A percentile compares a stretch with the other conserved stretches of the same genome.
These are phyloP conservation scores for Liasis olivaceus DNA, from an alignment of 2,797 vertebrate species.

Conservation along the genomic window DNA sequence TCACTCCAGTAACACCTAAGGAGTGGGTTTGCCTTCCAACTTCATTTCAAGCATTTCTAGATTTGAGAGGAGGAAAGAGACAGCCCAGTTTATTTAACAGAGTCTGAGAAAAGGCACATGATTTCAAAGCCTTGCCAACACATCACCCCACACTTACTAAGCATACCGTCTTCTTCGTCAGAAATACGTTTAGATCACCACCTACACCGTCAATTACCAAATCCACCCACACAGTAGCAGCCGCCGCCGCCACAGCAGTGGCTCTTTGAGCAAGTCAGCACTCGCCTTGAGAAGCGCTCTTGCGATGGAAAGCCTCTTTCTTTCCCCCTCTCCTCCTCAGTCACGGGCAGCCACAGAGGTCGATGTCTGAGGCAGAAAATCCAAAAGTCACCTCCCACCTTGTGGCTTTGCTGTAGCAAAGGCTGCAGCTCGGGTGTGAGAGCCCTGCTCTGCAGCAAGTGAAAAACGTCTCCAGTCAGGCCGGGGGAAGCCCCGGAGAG, in stretches of 20 bases:
- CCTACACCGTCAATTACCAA: not conserved
- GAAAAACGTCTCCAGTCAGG: too few relatives aligned
- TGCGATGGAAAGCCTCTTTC: not conserved
- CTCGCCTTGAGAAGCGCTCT: not conserved
- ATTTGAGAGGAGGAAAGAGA: too few relatives aligned
- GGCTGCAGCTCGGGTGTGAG: not conserved
- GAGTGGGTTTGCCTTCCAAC: not conserved
- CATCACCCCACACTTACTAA: not conserved
- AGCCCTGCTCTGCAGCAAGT: not conserved
- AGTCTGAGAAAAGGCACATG: not conserved
- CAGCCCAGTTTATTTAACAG: not conserved
- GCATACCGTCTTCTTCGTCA: not conserved
- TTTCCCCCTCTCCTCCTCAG: not conserved
- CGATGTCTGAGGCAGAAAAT: not conserved
- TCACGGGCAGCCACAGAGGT: not conserved
- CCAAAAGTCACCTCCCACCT: too few relatives aligned
- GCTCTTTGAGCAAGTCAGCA: not conserved
- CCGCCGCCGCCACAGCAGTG: not conserved
- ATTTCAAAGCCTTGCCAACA: not conserved
- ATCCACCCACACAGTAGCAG: constrained; percentile 5
- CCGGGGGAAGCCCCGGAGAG: not conserved
- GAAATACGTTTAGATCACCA: not conserved
- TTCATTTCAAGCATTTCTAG: not conserved
- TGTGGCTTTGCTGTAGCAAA: not conserved
- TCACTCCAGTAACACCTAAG: not conserved